Base-by-base conservation (phyloP, 37 sponge, comb jelly and placozoan genomes). In the Diacarnus erythraeanus region DNA sequence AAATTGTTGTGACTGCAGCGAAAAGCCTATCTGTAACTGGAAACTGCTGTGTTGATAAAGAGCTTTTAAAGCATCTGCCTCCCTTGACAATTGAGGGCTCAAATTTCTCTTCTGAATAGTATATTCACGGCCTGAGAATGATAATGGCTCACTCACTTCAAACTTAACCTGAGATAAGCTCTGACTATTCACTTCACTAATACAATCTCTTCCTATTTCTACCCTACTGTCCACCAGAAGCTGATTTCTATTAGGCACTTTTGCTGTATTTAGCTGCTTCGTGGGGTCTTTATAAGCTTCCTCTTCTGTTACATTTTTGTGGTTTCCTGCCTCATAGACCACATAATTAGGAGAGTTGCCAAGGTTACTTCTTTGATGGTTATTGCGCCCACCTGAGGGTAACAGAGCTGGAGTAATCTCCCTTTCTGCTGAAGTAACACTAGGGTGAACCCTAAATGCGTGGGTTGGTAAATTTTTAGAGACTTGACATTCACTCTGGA, bases 1-100 rank as follows among this genome's bases (percentile, higher is more conserved):
- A 6, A 3, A 39, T 15, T 72, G 23, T 38, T 22, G 22, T 9
- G 31, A 31, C 2, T 29, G 42, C 61, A 76, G 29, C 1, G 77
- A 76, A 40, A 76, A 42, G 60, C 77, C 77, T 22, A 76, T 76
- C 77, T 76, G 77, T 37, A 60, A 76, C 77, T 76, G 77, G 61
- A 76, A 76, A 38, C 77, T 38, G 42, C 59, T 76, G 63, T 79
- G 80, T 51, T 23, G 59, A 37, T 34, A 69, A 9, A 80, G 36
- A 8, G 80, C 54, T 42, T 80, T 80, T 71, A 80, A 57, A 71
- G 59, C 80, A 61, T 23, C 25, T 30, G 33, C 71, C 73, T 84
- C 72, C 84, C 61, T 76, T 44, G 39, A 34, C 34, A 57, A 4
- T 73, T 40, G 27, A 30, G 71, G 71, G 74, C 20, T 65, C 33